Evolutionary conservation across 2,113 vertebrate species (phyloP), one percentile per base, ranked within the genome.

Genomic region (Apus apus): DNA sequence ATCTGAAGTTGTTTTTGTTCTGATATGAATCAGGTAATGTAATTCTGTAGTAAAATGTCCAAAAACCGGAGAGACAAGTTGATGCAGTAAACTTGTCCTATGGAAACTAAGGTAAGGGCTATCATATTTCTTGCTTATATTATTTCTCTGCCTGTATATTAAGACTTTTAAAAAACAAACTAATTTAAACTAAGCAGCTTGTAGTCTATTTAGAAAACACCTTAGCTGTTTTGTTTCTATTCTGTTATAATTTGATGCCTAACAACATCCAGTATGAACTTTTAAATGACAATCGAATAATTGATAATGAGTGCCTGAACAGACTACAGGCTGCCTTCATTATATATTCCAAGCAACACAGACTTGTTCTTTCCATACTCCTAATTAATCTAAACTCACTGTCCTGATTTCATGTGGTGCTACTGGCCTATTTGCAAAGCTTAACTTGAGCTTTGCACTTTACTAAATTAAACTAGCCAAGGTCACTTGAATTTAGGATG

Each of bases 11-110:
- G 72, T 14, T 96, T 95, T 83, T 90, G 68, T 90, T 86, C 71
- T 81, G 92, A 93, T 94, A 84, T 15, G 48, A 45, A 94, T 93
- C 76, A 71, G 79, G 80, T 83, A 74, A 86, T 81, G 36, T 72
- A 81, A 56, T 67, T 90, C 79, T 77, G 27, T 36, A 84, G 87
- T 50, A 74, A 77, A 75, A 72, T 77, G 65, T 62, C 60, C 71
- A 58, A 83, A 71, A 94, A 79, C 14, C 1, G 8, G 87, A 73
- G 38, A 91, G 48, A 15, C 92, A 80, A 48, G 85, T 96, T 85
- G 34, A 73, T 87, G 89, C 62, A 50, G 72, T 85, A 5, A 46
- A 29, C n/a, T 84, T 77, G 21, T 79, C 90, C 82, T n/a, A 58
- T 53, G 85, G 85, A 90, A 84, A 88, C 57, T 8, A 53, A 15